Conservation (phyloP, 2,888 invertebrate species). For the Itoplectis maculator region DNA sequence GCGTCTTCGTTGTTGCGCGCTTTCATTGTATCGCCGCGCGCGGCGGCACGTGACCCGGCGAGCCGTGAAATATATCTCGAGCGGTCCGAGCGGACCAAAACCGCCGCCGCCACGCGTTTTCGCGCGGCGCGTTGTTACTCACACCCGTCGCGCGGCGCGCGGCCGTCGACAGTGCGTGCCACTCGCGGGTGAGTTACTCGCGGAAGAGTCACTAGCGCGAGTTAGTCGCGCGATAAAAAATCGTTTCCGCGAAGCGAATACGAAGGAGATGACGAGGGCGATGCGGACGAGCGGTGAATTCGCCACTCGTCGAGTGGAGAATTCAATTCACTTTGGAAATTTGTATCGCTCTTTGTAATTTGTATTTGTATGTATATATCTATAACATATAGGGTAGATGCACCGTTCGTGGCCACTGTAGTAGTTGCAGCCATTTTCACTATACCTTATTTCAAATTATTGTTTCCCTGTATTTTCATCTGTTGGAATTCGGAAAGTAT, state of each 20-base stretch:
- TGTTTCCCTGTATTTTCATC: no score
- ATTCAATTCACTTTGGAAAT: conserved; percentile 54
- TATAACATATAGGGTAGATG: no score
- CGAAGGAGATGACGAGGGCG: conserved; percentile 54
- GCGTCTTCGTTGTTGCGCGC: conserved; percentile 59
- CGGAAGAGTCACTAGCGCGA: no score
- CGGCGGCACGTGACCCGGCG: conserved; percentile 51
- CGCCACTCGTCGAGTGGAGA: conserved; percentile 16
- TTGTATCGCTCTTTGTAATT: no score
- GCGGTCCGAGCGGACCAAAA: conserved; percentile 9
- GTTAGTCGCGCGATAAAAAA: conserved; percentile 64
- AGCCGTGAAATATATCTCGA: conserved; percentile 52
- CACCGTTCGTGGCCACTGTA: no score
- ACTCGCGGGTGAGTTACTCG: conserved; percentile 31
- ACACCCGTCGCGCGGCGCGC: conserved; percentile 50
- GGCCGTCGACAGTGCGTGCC: conserved; percentile 10
- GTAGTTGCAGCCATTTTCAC: no score
- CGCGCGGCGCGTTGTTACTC: conserved; percentile 45
- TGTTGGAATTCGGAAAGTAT: no score
- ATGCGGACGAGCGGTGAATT: conserved; percentile 56
- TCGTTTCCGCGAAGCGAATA: conserved; percentile 57
- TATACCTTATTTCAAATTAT: no score
- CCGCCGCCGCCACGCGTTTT: conserved; percentile 42
- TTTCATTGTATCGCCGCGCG: conserved; percentile 45
- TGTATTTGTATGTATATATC: no score